Evolutionary conservation across 2,797 vertebrate genomes (phyloP), one percentile per base, ranked within the genome.

Genomic region (Helarctos malayanus): DNA sequence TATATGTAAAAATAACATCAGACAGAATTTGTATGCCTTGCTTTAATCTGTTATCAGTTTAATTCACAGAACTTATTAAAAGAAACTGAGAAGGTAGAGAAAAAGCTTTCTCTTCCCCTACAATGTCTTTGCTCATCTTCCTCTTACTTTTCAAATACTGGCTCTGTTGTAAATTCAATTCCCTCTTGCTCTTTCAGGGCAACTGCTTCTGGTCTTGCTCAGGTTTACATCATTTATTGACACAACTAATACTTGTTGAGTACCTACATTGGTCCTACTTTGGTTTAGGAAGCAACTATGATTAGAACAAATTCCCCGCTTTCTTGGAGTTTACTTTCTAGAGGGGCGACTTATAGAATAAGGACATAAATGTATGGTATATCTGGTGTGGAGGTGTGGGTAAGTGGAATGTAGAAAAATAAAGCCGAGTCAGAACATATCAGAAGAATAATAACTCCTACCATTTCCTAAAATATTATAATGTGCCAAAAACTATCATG

Each of bases 401-500:
- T 54, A 84, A 57, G 25, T 45, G 29, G 52, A 69, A 69, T 68
- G 4, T 69, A 76, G 35, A 69, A 82, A 89, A 81, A 65, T 45
- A 88, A 91, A 94, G 45, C 23, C 61, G 41, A 83, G 61, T 83
- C 35, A 45, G 52, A 94, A 59, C 29, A 65, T n/a, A 65, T 65
- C 32, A 93, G 45, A 79, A 83, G 27, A 96, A 91, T 76, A 76
- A 75, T 59, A 41, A 54, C 41, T 68, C 52, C 25, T 88, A 45
- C 14, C 15, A 15, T 88, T 91, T 52, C 78, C 21, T 68, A 68
- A 69, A 61, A 63, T 84, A 89, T 29, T 88, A 45, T 19, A 2
- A 45, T 79, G 16, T 79, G 16, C 27, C 61, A 56, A 83, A 47
- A 89, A 57, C n/a, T 41, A 27, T 83, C 38, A 71, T 76, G 2